Evolutionary conservation across 2,113 vertebrate genomes (phyloP).

Genomic region (Phocoena sinus): DNA sequence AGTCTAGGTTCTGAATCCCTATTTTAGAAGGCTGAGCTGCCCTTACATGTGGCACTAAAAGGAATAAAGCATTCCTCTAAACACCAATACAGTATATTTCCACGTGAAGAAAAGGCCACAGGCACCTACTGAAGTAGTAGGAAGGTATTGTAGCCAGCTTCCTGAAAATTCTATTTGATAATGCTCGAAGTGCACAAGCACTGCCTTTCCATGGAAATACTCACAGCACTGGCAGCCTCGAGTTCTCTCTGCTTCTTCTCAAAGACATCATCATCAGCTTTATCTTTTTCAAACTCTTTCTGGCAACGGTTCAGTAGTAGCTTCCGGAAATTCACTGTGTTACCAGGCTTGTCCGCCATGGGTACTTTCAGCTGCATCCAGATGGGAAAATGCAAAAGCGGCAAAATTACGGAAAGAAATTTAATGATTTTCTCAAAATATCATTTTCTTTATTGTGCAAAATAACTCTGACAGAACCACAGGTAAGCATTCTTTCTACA

Average conservation of each 20-base stretch:
- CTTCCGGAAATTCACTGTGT: slow-evolving; percentile 96
- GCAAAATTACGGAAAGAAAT: background rate
- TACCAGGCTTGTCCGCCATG: slow-evolving; percentile 94
- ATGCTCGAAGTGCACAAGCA: background rate
- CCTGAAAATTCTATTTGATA: background rate
- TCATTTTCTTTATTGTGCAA: background rate
- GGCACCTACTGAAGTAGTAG: background rate
- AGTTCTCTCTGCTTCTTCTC: slow-evolving; percentile 98
- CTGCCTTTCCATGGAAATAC: slow-evolving; percentile 29
- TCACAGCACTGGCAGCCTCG: slow-evolving; percentile 91
- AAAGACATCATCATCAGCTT: slow-evolving; percentile 96
- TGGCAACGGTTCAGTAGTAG: slow-evolving; percentile 97
- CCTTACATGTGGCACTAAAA: background rate
- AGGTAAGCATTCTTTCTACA: background rate
- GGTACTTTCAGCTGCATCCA: slow-evolving; percentile 90
- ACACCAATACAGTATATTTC: background rate
- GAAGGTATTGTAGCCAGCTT: background rate
- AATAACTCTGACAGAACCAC: background rate
- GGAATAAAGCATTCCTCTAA: background rate
- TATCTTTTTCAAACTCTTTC: slow-evolving; percentile 99
- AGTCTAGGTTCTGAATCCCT: background rate
- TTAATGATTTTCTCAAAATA: background rate
- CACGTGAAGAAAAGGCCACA: background rate
- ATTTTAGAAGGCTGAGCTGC: background rate
- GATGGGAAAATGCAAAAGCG: slow-evolving; percentile 45